Evolutionary conservation across 2,888 invertebrate genomes (phyloP), one percentile per base, ranked within the genome.

Genomic region (Caenorhabditis becei): DNA sequence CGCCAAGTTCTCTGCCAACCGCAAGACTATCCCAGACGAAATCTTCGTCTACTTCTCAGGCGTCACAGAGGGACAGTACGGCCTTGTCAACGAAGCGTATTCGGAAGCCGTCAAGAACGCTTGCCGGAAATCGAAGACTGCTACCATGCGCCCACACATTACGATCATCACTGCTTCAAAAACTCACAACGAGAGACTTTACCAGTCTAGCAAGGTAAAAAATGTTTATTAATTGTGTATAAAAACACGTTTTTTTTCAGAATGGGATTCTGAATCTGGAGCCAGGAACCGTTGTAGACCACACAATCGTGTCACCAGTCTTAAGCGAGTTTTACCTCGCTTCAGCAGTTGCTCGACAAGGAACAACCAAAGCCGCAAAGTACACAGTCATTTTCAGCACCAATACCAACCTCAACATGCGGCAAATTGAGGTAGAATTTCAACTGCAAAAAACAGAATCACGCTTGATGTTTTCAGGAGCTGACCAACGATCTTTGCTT

Each of bases 31-130:
- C 1, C 66, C 59, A 16, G 2, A 5, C 0, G 62, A 65, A 1
- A 44, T 84, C 18, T 28, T 81, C 23, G 14, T 83, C 41, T 83
- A 78, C 37, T 63, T 82, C 65, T 83, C 78, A 26, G 84, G 84
- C 11, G 53, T 80, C 49, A 59, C 70, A 14, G 80, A 83, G 11
- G 83, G 80, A 10, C 77, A 77, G 49, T 70, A 18, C 26, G 16
- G 49, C 24, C n/a, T 70, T 32, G 65, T 77, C 32, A 77, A 77
- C 18, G 70, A 77, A 14, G 28, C 18, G 0, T 77, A 70, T 47
- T 0, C 16, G 20, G 24, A 23, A 0, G 2, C 24, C 1, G 28
- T 77, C 23, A 70, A 63, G 44, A 1, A 24, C 0, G 65, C 70
- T 5, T 70, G 56, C 49, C 2, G 0, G 1, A 18, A 23, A 1